A percentile compares a stretch with the other conserved stretches of the same genome.
Evolutionary conservation across 2,113 vertebrate genomes (phyloP).

Genomic region (Ptychochromis oligacanthus): DNA sequence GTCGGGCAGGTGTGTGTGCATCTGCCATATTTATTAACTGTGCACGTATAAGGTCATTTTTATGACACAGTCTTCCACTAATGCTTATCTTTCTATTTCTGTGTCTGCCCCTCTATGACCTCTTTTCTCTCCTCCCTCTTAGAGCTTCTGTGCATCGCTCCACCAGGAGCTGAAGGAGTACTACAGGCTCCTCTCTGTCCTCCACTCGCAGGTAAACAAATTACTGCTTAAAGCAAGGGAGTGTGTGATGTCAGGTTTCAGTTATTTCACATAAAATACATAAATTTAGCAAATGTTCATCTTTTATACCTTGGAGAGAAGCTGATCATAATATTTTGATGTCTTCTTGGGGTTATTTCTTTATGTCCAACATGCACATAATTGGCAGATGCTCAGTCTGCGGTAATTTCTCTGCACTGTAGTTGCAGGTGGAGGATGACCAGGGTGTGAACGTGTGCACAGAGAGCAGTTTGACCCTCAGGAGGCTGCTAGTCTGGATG

Average conservation of each 20-base stretch:
- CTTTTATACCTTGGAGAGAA: too few species aligned
- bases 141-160: slow-evolving; percentile 97
- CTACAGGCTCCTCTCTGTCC: slow-evolving; percentile 93
- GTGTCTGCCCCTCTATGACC: fast-evolving
- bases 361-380: background rate
- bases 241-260: background rate
- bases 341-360: too few species aligned
- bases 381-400: background rate
- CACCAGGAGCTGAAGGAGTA: slow-evolving; percentile 98
- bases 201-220: slow-evolving; percentile 91
- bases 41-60: background rate
- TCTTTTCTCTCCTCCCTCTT: background rate
- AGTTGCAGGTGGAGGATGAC: slow-evolving; percentile 98
- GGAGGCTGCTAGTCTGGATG: slow-evolving; percentile 95
- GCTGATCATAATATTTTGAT: too few species aligned
- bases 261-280: background rate
- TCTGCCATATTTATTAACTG: background rate
- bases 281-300: too few species aligned
- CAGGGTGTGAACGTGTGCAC: slow-evolving; percentile 88
- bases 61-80: background rate
- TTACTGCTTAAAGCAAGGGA: too few species aligned
- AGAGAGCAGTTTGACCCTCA: slow-evolving; percentile 90
- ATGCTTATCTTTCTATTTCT: background rate
- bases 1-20: slow-evolving; percentile 89
- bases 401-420: slow-evolving; percentile 15